A percentile compares a stretch with the other conserved stretches of the same genome.
Conservation (phyloP, 2,888 invertebrate species). For the Phengaris alcon region DNA sequence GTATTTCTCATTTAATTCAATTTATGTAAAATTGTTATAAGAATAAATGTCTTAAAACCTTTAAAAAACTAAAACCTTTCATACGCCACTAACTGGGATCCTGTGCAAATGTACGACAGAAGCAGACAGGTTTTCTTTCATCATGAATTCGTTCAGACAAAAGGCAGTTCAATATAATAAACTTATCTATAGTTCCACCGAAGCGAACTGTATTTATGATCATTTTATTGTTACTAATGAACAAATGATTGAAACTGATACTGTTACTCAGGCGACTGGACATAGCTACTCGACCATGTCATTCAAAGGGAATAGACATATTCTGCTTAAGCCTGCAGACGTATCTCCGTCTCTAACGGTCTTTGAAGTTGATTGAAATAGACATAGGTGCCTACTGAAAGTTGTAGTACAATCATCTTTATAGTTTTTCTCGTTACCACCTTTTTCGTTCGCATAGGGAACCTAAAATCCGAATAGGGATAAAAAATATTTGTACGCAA, state of each 20-base stretch:
- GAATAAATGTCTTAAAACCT: too few species aligned
- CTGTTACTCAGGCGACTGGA: slow-evolving; percentile 7
- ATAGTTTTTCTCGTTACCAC: not conserved
- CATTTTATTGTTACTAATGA: slow-evolving; percentile 17
- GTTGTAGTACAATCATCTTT: not conserved
- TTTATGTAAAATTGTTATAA: too few species aligned
- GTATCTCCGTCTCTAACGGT: not conserved
- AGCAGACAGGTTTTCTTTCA: too few species aligned
- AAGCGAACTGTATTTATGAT: slow-evolving; percentile 10
- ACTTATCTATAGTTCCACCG: not conserved
- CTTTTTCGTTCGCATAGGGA: too few species aligned
- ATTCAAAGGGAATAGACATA: not conserved
- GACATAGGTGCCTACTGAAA: not conserved
- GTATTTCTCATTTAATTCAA: too few species aligned
- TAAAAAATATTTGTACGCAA: not conserved
- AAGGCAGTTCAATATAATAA: not conserved
- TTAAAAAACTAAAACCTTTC: too few species aligned
- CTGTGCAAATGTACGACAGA: too few species aligned
- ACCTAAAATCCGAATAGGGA: too few species aligned
- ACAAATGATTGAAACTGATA: slow-evolving; percentile 14
- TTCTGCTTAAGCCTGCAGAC: slow-evolving; percentile 3
- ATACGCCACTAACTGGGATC: too few species aligned
- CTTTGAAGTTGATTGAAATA: not conserved
- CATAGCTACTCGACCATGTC: not conserved
- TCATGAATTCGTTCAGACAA: too few species aligned